Conservation (phyloP, 2,797 vertebrate species). For the Poecilia gillii region DNA sequence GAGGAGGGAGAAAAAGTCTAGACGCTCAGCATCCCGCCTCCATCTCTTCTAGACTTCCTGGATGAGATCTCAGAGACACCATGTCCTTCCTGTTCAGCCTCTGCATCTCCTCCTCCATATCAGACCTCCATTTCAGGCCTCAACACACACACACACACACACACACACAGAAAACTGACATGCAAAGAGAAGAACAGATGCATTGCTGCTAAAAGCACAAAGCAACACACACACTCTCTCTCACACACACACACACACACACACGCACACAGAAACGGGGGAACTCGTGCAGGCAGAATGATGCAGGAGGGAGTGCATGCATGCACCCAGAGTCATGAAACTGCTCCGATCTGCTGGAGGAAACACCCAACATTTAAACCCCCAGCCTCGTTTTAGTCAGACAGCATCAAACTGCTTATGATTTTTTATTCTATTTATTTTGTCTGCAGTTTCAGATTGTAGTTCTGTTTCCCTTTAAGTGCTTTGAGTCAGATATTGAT, state of each 20-base stretch:
- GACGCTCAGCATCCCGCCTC: slow-evolving; percentile 52
- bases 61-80: slow-evolving; percentile 39
- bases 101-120: slow-evolving; percentile 47
- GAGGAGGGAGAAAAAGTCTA: slow-evolving; percentile 51
- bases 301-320: slow-evolving; percentile 49
- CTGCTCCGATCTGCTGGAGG: slow-evolving; percentile 61
- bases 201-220: slow-evolving; percentile 31
- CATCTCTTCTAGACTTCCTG: slow-evolving; percentile 46
- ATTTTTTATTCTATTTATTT: not conserved
- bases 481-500: slow-evolving; percentile 31
- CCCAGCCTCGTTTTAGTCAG: slow-evolving; percentile 18
- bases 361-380: slow-evolving; percentile 63
- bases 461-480: slow-evolving; percentile 13
- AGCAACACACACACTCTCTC: slow-evolving; percentile 18
- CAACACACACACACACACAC: slow-evolving; percentile 59
- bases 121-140: slow-evolving; percentile 73
- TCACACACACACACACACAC: not conserved
- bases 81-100: slow-evolving; percentile 50
- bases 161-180: slow-evolving; percentile 35
- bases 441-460: not conserved
- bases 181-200: slow-evolving; percentile 33
- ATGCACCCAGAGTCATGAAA: slow-evolving; percentile 51
- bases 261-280: slow-evolving; percentile 18
- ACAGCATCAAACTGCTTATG: slow-evolving; percentile 22
- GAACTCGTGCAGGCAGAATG: slow-evolving; percentile 54